Base-by-base conservation (phyloP, 2,888 invertebrate genomes). In the Anarsia innoxiella region DNA sequence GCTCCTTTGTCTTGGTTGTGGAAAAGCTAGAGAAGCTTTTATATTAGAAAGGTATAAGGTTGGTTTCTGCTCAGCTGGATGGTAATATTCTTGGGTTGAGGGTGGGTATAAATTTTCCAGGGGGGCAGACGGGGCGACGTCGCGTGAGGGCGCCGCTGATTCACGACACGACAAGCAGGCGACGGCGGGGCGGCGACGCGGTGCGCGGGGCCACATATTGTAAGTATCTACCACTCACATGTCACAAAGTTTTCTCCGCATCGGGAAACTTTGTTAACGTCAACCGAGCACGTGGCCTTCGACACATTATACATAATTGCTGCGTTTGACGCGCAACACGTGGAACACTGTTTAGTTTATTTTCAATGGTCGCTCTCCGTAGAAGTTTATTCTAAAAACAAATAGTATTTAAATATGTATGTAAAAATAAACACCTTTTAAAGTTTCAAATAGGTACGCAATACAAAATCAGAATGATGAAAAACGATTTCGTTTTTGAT, bases 81-180 rank as follows among this genome's bases (percentile, higher is more conserved):
- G 51, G 62, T 73, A 75, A 82, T 78, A 72, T 79, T 79, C 80
- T 80, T 78, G 67, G 70, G 56, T 57, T 66, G 73, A 74, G 82
- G 82, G 83, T 77, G 77, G 83, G 79, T 83, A 84, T 84, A 84
- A 83, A 84, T 84, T 84, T 83, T 83, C 69, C 65, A 82, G 79
- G 82, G 83, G 73, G 83, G 83, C 68, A 83, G 83, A 82, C 82
- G 82, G 77, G 78, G 82, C 80, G 83, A 82, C 82, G 80, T 79
- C 80, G 83, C 71, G 69, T 69, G 69, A 77, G 80, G 80, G 82
- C 79, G 80, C 80, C 80, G 78, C 78, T 83, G 83, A 84, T 69
- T 83, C 83, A 84, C 78, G 67, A 54, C 83, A 84, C 78, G 67
- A 54, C 60, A 55, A 54, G 51, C 59, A 49, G 58, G 59, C 51